phyloP scores from a whole-genome alignment of 2,888 invertebrate genomes.

The Drosophila quinaria region DNA sequence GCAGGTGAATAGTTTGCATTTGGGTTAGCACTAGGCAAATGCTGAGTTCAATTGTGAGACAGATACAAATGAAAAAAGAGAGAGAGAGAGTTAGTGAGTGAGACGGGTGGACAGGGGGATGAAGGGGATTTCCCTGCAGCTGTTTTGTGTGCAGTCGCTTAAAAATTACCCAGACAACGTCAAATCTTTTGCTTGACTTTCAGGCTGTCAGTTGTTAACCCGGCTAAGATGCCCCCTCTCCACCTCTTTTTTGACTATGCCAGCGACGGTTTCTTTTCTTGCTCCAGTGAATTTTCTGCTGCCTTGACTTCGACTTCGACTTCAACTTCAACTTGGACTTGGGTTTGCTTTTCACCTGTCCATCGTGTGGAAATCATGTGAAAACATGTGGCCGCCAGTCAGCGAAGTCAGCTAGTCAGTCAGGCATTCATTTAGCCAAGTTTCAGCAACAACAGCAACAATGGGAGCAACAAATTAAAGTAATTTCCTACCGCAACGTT shows the following conservation, averaged over 20 bases:
- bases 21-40: slow-evolving; percentile 36
- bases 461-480: slow-evolving; percentile 80
- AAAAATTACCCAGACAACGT: slow-evolving; percentile 70
- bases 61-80: background rate
- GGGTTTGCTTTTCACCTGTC: slow-evolving; percentile 78
- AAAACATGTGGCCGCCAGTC: slow-evolving; percentile 78
- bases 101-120: background rate
- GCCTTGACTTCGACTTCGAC: slow-evolving; percentile 31
- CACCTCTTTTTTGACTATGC: slow-evolving; percentile 14
- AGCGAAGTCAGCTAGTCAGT: slow-evolving; percentile 65
- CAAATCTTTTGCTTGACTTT: slow-evolving; percentile 74
- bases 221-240: slow-evolving; percentile 33
- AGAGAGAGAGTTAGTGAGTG: background rate
- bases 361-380: slow-evolving; percentile 81
- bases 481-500: slow-evolving; percentile 80
- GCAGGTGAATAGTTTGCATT: slow-evolving; percentile 22
- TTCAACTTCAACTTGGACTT: slow-evolving; percentile 50
- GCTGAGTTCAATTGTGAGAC: slow-evolving; percentile 48
- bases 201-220: slow-evolving; percentile 64
- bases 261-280: slow-evolving; percentile 62
- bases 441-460: slow-evolving; percentile 59
- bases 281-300: slow-evolving; percentile 78
- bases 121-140: slow-evolving; percentile 41
- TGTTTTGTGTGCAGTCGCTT: slow-evolving; percentile 54
- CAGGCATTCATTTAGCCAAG: slow-evolving; percentile 79